Conservation (phyloP, 2,888 invertebrate genomes). For the Eubasilissa splendida region DNA sequence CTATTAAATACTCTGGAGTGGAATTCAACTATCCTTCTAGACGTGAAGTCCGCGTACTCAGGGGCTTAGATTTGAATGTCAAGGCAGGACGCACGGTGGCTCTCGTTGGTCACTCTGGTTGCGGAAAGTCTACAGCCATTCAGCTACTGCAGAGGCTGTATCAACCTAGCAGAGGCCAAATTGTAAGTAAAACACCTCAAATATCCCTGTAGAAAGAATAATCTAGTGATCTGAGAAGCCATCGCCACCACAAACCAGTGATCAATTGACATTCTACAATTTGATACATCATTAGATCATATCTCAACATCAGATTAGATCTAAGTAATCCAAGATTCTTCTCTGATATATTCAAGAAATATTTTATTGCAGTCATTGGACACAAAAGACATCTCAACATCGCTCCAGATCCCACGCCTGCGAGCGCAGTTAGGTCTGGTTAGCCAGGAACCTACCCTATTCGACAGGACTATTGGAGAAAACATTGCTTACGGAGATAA, state of each 20-base stretch:
- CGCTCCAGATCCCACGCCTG: conserved; percentile 76
- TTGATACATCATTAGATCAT: too few species aligned
- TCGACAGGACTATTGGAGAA: conserved; percentile 84
- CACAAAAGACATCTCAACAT: conserved; percentile 72
- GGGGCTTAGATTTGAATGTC: conserved; percentile 74
- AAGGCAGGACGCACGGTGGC: conserved; percentile 78
- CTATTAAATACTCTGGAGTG: conserved; percentile 74
- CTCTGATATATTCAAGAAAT: background rate
- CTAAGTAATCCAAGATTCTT: too few species aligned
- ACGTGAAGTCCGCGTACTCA: conserved; percentile 69
- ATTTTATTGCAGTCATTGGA: conserved; percentile 66
- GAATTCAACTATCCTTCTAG: conserved; percentile 74
- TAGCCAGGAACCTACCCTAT: conserved; percentile 88
- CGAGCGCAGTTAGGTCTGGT: conserved; percentile 84
- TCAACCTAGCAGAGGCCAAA: conserved; percentile 75
- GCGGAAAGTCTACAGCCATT: conserved; percentile 87
- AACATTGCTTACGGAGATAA: conserved; percentile 92
- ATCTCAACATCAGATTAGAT: too few species aligned
- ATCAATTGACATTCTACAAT: too few species aligned
- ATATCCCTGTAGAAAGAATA: too few species aligned
- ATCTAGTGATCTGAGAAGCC: too few species aligned
- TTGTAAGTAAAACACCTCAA: conserved; percentile 60
- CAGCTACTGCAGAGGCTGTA: conserved; percentile 87
- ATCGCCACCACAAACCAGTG: too few species aligned
- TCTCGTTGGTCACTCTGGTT: conserved; percentile 83